Percentiles rank a stretch among this genome's conserved stretches.
Conservation (phyloP, 2,888 invertebrate species). For the Cybosia mesomella region DNA sequence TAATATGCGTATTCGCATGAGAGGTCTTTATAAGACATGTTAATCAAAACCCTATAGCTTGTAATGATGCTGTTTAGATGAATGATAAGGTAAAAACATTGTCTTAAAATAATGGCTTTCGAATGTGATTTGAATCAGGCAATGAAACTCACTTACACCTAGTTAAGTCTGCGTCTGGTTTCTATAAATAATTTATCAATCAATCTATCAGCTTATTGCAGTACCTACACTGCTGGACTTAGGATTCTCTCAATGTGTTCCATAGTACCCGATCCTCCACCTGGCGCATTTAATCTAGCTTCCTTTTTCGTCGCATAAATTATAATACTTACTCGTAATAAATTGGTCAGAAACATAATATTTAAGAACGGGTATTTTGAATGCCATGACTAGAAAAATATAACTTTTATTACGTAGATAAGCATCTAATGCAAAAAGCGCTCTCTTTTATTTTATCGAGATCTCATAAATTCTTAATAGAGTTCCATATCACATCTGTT, state of each 20-base stretch:
- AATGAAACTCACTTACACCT: not conserved
- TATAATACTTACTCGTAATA: no score
- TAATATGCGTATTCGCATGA: constrained; percentile 36
- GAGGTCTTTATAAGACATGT: constrained; percentile 22
- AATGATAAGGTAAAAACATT: not conserved
- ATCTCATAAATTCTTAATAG: not conserved
- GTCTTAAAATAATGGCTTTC: not conserved
- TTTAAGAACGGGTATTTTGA: not conserved
- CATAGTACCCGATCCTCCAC: no score
- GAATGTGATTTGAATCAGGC: not conserved
- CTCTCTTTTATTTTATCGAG: not conserved
- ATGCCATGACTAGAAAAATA: not conserved
- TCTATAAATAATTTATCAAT: not conserved
- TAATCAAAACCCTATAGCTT: not conserved
- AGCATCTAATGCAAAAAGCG: not conserved
- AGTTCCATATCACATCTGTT: constrained; percentile 25
- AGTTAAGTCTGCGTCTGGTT: not conserved
- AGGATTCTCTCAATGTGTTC: no score
- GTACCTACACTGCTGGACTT: no score
- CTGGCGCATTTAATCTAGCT: no score
- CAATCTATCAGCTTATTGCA: no score
- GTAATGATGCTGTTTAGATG: not conserved
- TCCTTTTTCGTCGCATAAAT: no score
- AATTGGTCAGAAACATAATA: not conserved
- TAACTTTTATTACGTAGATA: not conserved